Evolutionary conservation across 2,888 invertebrate species (phyloP), one percentile per base, ranked within the genome.

Genomic region (Sarcophaga variegata): DNA sequence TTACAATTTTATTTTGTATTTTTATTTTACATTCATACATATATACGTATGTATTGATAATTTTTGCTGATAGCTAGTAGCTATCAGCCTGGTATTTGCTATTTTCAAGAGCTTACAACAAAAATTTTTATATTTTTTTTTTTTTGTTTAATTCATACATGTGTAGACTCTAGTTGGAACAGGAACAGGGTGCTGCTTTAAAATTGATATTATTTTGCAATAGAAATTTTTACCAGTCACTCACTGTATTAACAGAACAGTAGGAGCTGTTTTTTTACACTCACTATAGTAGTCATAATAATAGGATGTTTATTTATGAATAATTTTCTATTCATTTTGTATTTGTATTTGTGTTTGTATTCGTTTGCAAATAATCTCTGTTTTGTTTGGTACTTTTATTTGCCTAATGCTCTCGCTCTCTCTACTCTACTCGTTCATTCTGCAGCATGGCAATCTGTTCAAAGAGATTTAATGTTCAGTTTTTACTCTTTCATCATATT

Each of bases 11-110:
- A 54, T 37, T 37, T 37, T 37, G 37, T 37, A 8, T 37, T 37
- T 37, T 37, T 8, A 8, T 37, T 6, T 8, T 6, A 37, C 6
- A 8, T 37, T 6, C 6, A 8, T 6, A 37, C 2, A 2, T 37
- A 37, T 8, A 37, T 70, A 45, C 72, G 60, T 62, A 80, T 37
- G 47, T 80, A 81, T 80, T 84, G 75, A 84, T 84, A 76, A 79
- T 74, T 54, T 76, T 10, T 8, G 49, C 75, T 75, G 75, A 69
- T 74, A 71, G 49, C 37, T 62, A 37, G 37, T 37, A 8, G 6
- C 6, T 37, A 27, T 4, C 4, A 37, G 74, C n/a, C 47, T 37
- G 22, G 14, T 62, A 78, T 78, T 37, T 66, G 5, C 59, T 71
- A 64, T 77, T 25, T 82, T 37, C 22, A 63, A 49, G 54, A n/a